Evolutionary conservation across 2,113 vertebrate genomes (phyloP).

Genomic region (Fregata magnificens): DNA sequence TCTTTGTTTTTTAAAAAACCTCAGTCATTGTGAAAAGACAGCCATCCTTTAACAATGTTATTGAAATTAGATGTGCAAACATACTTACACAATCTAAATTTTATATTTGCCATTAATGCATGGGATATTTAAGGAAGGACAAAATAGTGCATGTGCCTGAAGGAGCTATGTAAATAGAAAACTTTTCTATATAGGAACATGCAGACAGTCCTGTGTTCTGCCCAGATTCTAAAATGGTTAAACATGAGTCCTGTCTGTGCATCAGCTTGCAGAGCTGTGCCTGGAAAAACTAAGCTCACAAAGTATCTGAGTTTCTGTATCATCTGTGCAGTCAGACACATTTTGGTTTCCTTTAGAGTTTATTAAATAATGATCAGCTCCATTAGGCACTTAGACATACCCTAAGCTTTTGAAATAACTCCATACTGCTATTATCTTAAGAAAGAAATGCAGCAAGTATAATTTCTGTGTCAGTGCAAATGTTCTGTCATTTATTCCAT

Average conservation of each 20-base stretch:
- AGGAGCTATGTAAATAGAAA: neutral
- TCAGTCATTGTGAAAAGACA: neutral
- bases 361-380: neutral
- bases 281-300: neutral
- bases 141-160: neutral
- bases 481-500: neutral
- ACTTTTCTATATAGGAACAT: neutral
- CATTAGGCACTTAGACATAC: neutral
- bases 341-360: neutral
- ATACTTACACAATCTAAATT: neutral
- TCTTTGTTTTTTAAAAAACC: neutral
- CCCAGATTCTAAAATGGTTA: neutral
- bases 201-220: neutral
- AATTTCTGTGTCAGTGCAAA: neutral
- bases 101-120: neutral
- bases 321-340: neutral
- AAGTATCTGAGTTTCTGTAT: neutral
- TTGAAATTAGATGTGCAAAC: neutral
- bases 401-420: neutral
- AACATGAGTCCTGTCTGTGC: neutral
- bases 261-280: neutral
- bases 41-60: neutral
- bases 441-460: neutral
- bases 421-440: neutral
- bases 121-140: neutral